Base-by-base conservation (phyloP, 1,140 invertebrate species). In the Drosophila gunungcola region DNA sequence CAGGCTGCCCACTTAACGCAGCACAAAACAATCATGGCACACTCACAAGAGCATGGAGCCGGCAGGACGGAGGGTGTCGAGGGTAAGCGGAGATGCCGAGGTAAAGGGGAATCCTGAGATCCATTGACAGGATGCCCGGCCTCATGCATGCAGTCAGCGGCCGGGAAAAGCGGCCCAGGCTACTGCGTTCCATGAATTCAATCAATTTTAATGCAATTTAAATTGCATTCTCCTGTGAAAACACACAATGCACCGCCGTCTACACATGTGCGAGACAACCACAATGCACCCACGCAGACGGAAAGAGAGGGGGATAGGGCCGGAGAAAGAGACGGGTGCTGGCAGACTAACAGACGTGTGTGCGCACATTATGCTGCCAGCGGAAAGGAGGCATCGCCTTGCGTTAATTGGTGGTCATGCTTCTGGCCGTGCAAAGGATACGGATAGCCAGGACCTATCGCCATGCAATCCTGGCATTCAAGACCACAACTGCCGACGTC, bases 121-220 rank as follows among this genome's bases (percentile, higher is more conserved):
- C 57, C 64, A 73, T 63, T 73, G 57, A 76, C 61, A 76, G 63
- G 39, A 67, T 43, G 55, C 56, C 56, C 51, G 49, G 58, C 43
- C 76, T 42, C 42, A 60, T 56, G 63, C 46, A 77, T 60, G 67
- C 41, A 77, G 75, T 58, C 36, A 70, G 52, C 54, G 57, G 53
- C 45, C 41, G 29, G 60, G 70, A 55, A 56, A 58, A 57, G 41
- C 70, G 42, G 73, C 25, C 58, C 55, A 58, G 56, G 75, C 68
- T 77, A 65, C 67, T 69, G 67, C 68, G 76, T 72, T 72, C 61
- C 84, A 67, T 89, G 83, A 89, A 88, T 88, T 89, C 84, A 88
- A 88, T 88, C 84, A 88, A 89, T 88, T 89, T 88, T 89, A 88
- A 88, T 89, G 84, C 84, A 88, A 88, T 89, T 89, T 88, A 88